Evolutionary conservation across 2,113 vertebrate genomes (phyloP).

Genomic region (Bubo blakistoni): DNA sequence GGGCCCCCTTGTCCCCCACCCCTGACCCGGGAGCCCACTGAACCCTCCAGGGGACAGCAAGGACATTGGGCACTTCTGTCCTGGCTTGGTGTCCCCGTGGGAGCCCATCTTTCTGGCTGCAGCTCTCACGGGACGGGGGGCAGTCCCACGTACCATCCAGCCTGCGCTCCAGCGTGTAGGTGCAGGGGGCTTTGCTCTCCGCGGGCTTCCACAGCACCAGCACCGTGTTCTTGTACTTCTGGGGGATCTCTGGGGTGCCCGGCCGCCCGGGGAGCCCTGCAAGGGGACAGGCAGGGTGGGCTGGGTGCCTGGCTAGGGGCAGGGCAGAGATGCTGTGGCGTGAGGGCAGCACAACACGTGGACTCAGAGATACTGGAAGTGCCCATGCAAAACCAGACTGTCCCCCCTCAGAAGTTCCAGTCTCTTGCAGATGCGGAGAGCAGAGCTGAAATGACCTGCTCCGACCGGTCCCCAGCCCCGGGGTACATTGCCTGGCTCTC

Average conservation of each 20-base stretch:
- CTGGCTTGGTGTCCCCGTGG: background rate
- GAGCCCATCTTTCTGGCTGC: background rate
- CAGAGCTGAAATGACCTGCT: background rate
- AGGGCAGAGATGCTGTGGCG: background rate
- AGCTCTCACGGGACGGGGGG: rapidly evolving
- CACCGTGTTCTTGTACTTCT: constrained; percentile 92
- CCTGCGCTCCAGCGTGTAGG: constrained; percentile 87
- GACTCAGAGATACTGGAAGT: background rate
- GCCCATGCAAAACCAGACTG: background rate
- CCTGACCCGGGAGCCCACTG: too few relatives aligned
- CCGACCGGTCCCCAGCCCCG: rapidly evolving
- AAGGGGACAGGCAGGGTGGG: background rate
- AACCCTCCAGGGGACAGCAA: background rate
- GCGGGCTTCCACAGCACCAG: constrained; percentile 94
- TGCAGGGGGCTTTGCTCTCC: constrained; percentile 88
- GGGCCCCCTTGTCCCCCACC: too few relatives aligned
- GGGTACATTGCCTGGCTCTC: too few relatives aligned
- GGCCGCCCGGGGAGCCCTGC: constrained; percentile 88
- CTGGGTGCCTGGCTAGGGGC: background rate
- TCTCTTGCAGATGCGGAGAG: background rate
- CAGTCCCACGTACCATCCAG: constrained; percentile 77
- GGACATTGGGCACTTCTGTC: background rate
- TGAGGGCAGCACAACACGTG: background rate
- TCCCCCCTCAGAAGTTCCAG: background rate
- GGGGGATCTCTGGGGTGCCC: constrained; percentile 91